These are phyloP conservation scores for Hozukius guyotensis DNA, from an alignment of 2,797 vertebrate genomes.

Conservation along the genomic window DNA sequence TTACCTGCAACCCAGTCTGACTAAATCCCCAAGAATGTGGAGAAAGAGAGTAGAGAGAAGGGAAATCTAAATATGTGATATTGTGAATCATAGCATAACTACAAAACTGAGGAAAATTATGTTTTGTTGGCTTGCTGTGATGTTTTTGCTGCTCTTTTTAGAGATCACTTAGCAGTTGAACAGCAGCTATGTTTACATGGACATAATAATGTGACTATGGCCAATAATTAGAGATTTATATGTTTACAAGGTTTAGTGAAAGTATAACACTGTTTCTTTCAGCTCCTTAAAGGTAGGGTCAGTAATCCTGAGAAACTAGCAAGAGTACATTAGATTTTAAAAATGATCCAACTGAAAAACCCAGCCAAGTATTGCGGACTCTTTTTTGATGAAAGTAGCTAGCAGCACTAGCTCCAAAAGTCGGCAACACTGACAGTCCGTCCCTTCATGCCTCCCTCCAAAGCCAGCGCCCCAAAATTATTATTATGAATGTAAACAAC, in stretches of 20 bases:
- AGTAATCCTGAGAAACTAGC: no score
- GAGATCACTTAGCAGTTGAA: background rate
- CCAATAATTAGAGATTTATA: background rate
- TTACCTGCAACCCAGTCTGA: constrained; percentile 7
- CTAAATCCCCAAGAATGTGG: constrained; percentile 35
- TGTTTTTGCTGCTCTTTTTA: background rate
- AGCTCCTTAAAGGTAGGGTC: background rate
- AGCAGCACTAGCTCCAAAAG: no score
- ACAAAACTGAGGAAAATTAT: background rate
- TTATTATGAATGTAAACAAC: no score
- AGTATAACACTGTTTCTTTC: background rate
- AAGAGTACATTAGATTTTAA: no score
- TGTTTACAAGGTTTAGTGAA: constrained; percentile 1
- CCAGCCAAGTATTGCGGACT: no score
- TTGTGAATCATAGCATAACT: background rate
- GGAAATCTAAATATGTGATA: background rate
- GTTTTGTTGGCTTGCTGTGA: background rate
- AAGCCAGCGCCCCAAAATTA: no score
- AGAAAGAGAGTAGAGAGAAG: background rate
- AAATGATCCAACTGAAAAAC: no score
- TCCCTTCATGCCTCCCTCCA: no score
- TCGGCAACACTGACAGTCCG: no score
- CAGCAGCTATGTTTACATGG: background rate
- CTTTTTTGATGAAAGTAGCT: no score
- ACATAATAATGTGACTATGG: constrained; percentile 9